Conservation (phyloP, 2,113 vertebrate species). For the Datnioides undecimradiatus region DNA sequence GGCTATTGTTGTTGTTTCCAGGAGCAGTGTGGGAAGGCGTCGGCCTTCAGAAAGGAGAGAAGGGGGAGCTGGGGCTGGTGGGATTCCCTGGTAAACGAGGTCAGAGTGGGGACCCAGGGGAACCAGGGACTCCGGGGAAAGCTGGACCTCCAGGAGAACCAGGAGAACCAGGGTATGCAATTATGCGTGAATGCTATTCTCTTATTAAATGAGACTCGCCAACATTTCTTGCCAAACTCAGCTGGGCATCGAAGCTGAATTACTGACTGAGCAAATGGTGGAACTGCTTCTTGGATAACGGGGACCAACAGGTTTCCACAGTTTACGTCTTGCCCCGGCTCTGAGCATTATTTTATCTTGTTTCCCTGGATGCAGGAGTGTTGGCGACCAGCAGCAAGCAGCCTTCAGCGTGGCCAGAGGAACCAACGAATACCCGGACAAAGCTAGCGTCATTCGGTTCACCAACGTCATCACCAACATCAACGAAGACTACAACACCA, state of each 20-base stretch:
- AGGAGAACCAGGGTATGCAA: conserved; percentile 55
- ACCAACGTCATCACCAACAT: conserved; percentile 68
- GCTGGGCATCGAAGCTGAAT: not conserved
- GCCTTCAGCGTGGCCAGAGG: conserved; percentile 73
- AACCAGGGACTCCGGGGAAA: not conserved
- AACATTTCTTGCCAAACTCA: not conserved
- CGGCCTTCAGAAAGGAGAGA: conserved; percentile 19
- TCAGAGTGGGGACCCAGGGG: conserved; percentile 39
- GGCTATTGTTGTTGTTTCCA: not conserved
- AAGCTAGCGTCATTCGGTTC: conserved; percentile 48
- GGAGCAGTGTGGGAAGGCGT: not conserved
- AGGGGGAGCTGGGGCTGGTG: conserved; percentile 8
- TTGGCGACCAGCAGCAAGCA: not conserved
- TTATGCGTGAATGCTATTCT: too few relatives aligned
- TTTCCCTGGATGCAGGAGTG: conserved; percentile 21
- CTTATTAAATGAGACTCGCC: too few relatives aligned
- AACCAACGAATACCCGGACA: not conserved
- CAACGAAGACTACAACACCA: conserved; percentile 41
- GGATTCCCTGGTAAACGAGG: conserved; percentile 63
- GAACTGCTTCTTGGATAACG: too few relatives aligned
- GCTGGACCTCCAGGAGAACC: conserved; percentile 27
- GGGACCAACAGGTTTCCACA: too few relatives aligned
- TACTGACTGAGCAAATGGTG: not conserved
- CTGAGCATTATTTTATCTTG: not conserved
- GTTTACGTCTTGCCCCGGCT: too few relatives aligned